phyloP scores from a whole-genome alignment of 2,888 invertebrate species.

The Amphimallon solstitiale region DNA sequence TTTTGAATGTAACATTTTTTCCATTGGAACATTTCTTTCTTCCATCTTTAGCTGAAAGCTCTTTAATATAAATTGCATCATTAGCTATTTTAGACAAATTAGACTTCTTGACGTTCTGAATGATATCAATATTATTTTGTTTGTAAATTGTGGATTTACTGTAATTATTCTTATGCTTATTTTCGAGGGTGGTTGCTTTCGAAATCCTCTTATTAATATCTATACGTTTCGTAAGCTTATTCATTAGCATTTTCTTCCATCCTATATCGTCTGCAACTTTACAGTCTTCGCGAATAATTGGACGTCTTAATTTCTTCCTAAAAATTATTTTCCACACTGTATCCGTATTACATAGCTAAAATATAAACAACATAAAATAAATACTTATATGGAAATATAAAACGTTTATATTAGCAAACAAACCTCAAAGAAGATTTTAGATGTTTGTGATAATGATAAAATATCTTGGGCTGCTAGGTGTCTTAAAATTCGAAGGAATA shows the following conservation, averaged over 20 bases:
- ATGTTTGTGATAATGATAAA: constrained; percentile 49
- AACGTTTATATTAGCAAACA: constrained; percentile 2
- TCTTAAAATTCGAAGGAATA: constrained; percentile 51
- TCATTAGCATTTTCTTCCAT: constrained; percentile 41
- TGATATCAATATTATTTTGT: constrained; percentile 11
- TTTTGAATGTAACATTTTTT: neutral
- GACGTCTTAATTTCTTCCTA: constrained; percentile 40
- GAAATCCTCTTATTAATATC: neutral
- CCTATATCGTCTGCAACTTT: constrained; percentile 33
- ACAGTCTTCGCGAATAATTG: constrained; percentile 35
- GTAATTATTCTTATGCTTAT: constrained; percentile 1
- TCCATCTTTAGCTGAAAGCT: neutral
- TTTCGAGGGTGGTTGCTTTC: neutral
- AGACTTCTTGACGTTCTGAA: neutral
- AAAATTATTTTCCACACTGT: constrained; percentile 47
- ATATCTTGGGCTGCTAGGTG: constrained; percentile 49
- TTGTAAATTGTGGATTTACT: neutral
- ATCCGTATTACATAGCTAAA: constrained; percentile 48
- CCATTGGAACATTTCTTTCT: neutral
- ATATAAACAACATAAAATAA: constrained; percentile 28
- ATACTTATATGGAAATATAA: constrained; percentile 28
- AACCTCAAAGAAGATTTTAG: constrained; percentile 53
- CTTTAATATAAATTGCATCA: neutral
- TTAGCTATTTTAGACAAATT: neutral
- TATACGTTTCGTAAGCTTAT: constrained; percentile 23